These are phyloP conservation scores for Aurelia sp. DNA, from an alignment of 30 jellyfish, hydroid and myxozoan genomes.

Conservation along the genomic window DNA sequence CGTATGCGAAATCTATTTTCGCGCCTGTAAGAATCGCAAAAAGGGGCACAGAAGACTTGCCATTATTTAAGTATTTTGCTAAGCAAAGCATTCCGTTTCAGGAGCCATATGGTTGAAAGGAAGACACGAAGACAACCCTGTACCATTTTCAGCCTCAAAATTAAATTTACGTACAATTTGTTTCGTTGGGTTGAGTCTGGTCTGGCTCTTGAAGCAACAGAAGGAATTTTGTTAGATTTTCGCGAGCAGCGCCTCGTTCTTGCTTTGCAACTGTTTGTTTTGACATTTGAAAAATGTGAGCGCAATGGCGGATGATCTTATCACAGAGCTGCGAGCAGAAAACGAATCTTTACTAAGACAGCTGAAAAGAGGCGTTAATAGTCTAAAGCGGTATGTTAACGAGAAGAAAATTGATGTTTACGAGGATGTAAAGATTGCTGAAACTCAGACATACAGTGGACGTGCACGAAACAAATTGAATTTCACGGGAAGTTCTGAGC, in stretches of 20 bases:
- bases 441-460: not conserved
- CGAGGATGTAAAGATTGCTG: not conserved
- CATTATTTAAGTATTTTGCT: no score
- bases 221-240: no score
- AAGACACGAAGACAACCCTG: no score
- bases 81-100: no score
- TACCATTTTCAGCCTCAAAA: no score
- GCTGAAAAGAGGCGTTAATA: slow-evolving; percentile 27
- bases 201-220: no score
- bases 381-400: not conserved
- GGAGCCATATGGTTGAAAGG: no score
- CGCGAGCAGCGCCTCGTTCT: not conserved
- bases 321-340: slow-evolving; percentile 38
- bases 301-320: slow-evolving; percentile 42
- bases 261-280: not conserved
- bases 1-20: no score
- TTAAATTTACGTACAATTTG: no score
- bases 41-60: no score
- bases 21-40: no score
- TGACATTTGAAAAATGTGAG: not conserved
- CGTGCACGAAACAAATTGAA: not conserved
- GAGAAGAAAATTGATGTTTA: not conserved
- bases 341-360: slow-evolving; percentile 20
- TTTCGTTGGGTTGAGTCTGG: no score
- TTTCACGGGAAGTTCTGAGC: not conserved